Conservation (phyloP, 2,888 invertebrate genomes). For the Julus scanicus region DNA sequence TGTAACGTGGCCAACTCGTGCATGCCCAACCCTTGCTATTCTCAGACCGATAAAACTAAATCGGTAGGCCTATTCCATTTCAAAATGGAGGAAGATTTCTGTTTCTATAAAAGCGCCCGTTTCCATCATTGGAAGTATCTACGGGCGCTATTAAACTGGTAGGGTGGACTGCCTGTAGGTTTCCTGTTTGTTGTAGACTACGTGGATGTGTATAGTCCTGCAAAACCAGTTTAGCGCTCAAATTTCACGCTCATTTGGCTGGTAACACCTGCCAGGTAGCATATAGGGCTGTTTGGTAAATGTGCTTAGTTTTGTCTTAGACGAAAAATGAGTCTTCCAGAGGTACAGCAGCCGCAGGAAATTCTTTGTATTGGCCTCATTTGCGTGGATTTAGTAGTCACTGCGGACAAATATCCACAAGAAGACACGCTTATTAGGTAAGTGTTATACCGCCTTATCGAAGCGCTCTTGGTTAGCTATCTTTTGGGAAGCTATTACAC, state of each 20-base stretch:
- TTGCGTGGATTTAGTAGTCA: slow-evolving; percentile 49
- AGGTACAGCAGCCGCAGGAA: background rate
- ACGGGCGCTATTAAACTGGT: background rate
- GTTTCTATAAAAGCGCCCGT: background rate
- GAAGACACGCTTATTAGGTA: slow-evolving; percentile 46
- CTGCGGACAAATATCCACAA: slow-evolving; percentile 1
- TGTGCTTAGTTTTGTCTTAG: too few relatives aligned
- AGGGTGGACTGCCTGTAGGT: background rate
- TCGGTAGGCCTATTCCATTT: background rate
- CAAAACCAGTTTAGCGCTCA: background rate
- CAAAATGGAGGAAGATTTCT: background rate
- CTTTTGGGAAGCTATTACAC: too few relatives aligned
- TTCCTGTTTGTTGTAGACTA: background rate
- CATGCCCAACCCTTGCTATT: too few relatives aligned
- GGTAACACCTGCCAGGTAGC: background rate
- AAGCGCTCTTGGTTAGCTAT: background rate
- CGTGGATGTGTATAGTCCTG: too few relatives aligned
- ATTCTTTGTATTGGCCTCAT: slow-evolving; percentile 38
- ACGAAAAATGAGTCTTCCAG: background rate
- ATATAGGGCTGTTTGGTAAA: background rate
- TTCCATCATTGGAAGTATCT: background rate
- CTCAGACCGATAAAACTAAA: background rate
- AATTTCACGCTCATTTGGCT: background rate
- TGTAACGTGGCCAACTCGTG: too few relatives aligned
- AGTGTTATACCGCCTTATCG: background rate